Percentiles rank a stretch among this genome's conserved stretches.
Conservation (phyloP, 1,140 invertebrate species). For the Hycleus cichorii region DNA sequence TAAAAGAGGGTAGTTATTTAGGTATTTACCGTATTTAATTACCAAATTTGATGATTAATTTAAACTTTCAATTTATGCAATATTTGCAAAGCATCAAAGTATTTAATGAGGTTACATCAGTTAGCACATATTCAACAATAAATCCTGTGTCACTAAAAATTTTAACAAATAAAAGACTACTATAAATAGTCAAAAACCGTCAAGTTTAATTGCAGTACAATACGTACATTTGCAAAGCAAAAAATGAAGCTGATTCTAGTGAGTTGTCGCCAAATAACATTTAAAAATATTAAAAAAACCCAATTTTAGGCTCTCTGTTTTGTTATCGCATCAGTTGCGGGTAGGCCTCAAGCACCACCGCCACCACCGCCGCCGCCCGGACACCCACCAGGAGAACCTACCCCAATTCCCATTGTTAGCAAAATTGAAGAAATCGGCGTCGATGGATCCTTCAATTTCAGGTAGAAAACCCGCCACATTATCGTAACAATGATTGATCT, state of each 20-base stretch:
- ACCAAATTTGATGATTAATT: no score
- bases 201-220: constrained; percentile 4
- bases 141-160: constrained; percentile 8
- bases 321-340: constrained; percentile 4
- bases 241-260: constrained; percentile 6
- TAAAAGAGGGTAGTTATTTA: no score
- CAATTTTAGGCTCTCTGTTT: constrained; percentile 17
- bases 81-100: constrained; percentile 18
- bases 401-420: constrained; percentile 34
- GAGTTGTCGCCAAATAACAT: neutral
- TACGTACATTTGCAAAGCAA: neutral
- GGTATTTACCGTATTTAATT: neutral
- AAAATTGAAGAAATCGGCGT: constrained; percentile 40
- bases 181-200: constrained; percentile 16
- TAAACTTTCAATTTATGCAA: constrained; percentile 17
- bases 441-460: constrained; percentile 41
- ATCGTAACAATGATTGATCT: neutral
- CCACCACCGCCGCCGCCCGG: neutral
- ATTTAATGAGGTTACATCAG: constrained; percentile 21
- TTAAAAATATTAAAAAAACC: neutral
- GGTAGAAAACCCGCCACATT: neutral
- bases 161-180: constrained; percentile 9
- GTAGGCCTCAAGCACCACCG: constrained; percentile 16
- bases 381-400: neutral
- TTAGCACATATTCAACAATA: constrained; percentile 19